A percentile compares a stretch with the other conserved stretches of the same genome.
phyloP scores from a whole-genome alignment of 2,888 invertebrate species.

The Tinea pellionella region DNA sequence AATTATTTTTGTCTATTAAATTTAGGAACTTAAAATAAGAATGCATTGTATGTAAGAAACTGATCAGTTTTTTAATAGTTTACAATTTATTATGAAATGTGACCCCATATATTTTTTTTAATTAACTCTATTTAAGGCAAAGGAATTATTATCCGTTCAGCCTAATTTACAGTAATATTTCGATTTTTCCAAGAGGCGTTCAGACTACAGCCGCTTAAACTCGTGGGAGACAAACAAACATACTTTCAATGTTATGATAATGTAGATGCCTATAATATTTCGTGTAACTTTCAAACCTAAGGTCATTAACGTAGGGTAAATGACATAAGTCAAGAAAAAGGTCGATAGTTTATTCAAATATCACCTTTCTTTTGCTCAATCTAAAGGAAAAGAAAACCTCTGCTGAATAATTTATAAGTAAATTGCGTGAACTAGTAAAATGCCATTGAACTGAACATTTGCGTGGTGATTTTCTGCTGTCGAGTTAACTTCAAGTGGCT shows the following conservation, averaged over 20 bases:
- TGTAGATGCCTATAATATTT: too few species aligned
- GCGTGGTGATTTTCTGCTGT: conserved; percentile 16
- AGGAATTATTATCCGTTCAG: too few species aligned
- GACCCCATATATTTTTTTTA: too few species aligned
- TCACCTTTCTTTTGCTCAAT: not conserved
- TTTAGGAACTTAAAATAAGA: too few species aligned
- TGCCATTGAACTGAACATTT: conserved; percentile 34
- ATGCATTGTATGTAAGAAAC: too few species aligned
- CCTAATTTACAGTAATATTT: too few species aligned
- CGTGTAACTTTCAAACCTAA: conserved; percentile 17
- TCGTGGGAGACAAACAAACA: too few species aligned
- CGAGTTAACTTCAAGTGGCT: not conserved
- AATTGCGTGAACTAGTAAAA: conserved; percentile 33
- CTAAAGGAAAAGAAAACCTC: conserved; percentile 21
- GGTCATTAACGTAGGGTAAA: conserved; percentile 38
- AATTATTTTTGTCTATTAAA: not conserved
- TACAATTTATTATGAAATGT: too few species aligned
- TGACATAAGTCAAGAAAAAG: conserved; percentile 17
- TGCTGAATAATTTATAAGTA: conserved; percentile 28
- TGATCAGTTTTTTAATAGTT: not conserved
- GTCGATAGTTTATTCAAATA: conserved; percentile 4
- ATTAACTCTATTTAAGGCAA: too few species aligned
- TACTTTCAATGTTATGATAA: too few species aligned
- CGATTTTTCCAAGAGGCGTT: too few species aligned
- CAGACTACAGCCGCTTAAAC: too few species aligned